phyloP scores from a whole-genome alignment of 2,888 invertebrate species.

The Unio delphinus region DNA sequence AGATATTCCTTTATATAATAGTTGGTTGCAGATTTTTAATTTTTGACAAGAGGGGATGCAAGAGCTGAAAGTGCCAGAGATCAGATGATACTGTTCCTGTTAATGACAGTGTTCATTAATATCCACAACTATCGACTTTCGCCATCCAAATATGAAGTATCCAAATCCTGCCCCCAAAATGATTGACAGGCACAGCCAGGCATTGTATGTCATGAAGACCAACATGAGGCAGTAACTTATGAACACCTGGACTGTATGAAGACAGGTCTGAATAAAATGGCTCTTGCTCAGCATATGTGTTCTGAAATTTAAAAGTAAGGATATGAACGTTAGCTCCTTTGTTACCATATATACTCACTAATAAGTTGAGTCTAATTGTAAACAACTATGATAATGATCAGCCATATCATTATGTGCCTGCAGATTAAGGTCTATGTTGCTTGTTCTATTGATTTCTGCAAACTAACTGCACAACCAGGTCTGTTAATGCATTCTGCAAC shows the following conservation, averaged over 20 bases:
- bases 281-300: constrained; percentile 80
- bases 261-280: constrained; percentile 88
- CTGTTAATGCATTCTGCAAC: too few species aligned
- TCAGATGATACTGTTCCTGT: neutral
- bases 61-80: too few species aligned
- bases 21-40: too few species aligned
- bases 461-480: too few species aligned
- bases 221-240: constrained; percentile 95
- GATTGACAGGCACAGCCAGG: constrained; percentile 92
- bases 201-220: constrained; percentile 97
- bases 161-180: constrained; percentile 91
- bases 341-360: too few species aligned
- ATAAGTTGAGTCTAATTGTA: too few species aligned
- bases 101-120: constrained; percentile 96
- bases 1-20: too few species aligned
- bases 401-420: too few species aligned
- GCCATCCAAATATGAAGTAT: constrained; percentile 96
- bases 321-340: neutral
- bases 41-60: too few species aligned
- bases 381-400: too few species aligned
- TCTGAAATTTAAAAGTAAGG: constrained; percentile 73
- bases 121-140: constrained; percentile 89
- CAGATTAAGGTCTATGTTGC: too few species aligned
- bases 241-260: constrained; percentile 91
- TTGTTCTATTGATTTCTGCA: too few species aligned